Conservation (phyloP, 1,140 invertebrate genomes). For the Thereuonema tuberculata region DNA sequence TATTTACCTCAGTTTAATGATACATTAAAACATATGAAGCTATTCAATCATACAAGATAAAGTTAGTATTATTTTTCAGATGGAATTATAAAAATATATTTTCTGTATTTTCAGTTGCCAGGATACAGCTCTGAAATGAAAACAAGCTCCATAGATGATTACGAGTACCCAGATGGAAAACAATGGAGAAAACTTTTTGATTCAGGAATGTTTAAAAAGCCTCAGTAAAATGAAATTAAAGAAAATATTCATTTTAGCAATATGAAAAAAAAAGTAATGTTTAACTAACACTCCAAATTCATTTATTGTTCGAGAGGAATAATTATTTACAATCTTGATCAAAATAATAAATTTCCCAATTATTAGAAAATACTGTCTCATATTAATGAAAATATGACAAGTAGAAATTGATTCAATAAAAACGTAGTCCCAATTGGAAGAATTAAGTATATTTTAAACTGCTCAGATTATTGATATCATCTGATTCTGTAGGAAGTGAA, state of each 20-base stretch:
- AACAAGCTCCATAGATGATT: constrained; percentile 45
- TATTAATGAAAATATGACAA: background rate
- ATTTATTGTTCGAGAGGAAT: background rate
- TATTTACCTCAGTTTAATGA: background rate
- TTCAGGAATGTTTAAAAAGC: constrained; percentile 22
- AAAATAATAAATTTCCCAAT: background rate
- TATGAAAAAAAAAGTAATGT: background rate
- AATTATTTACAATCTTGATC: background rate
- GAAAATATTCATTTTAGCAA: background rate
- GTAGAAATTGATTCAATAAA: background rate
- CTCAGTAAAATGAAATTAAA: background rate
- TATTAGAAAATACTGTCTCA: background rate
- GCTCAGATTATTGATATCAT: no score
- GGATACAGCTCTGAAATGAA: constrained; percentile 70
- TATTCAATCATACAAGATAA: background rate
- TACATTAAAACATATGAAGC: background rate
- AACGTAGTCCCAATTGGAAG: background rate
- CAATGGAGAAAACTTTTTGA: constrained; percentile 52
- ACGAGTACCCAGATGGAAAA: constrained; percentile 55
- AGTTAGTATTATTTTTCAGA: background rate
- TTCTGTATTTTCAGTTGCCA: constrained; percentile 36
- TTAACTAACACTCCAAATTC: no score
- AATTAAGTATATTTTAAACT: background rate
- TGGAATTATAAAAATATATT: background rate
- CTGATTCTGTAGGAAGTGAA: no score